Percentiles rank a stretch among this genome's conserved stretches.
Conservation (phyloP, 1,140 invertebrate species). For the Harlomillsia oculata region DNA sequence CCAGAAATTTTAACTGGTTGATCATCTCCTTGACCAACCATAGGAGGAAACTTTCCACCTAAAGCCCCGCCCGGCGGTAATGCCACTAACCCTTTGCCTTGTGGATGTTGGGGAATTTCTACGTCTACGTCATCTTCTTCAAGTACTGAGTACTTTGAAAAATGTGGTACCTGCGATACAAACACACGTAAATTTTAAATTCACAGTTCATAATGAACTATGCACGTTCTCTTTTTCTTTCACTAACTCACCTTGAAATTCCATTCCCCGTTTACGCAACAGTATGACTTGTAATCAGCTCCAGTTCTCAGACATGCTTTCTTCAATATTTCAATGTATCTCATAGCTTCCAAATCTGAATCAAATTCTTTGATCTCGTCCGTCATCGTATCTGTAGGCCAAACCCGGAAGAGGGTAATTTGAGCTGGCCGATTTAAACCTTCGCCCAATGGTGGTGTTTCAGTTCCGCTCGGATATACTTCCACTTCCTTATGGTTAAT, state of each 20-base stretch:
- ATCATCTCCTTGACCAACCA: no score
- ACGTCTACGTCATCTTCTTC: conserved; percentile 50
- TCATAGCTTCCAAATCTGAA: conserved; percentile 63
- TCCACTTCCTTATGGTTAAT: conserved; percentile 55
- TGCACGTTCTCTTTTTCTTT: neutral
- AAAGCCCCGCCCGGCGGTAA: conserved; percentile 4
- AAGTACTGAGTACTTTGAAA: conserved; percentile 91
- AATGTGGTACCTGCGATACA: conserved; percentile 77
- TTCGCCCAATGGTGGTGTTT: conserved; percentile 65
- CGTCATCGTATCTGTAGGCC: conserved; percentile 80
- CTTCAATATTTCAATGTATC: conserved; percentile 78
- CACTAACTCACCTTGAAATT: conserved; percentile 58
- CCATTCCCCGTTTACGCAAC: conserved; percentile 86
- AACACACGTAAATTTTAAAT: no score
- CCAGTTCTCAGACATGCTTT: conserved; percentile 73
- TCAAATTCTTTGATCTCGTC: conserved; percentile 70
- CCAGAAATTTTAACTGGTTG: no score
- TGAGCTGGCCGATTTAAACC: conserved; percentile 86
- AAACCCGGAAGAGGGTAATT: conserved; percentile 86
- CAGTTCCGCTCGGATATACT: conserved; percentile 54
- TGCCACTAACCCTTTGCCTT: no score
- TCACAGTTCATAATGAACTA: no score
- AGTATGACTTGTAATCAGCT: conserved; percentile 88
- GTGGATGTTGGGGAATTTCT: no score
- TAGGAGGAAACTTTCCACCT: no score